Evolutionary conservation across 2,888 invertebrate genomes (phyloP), one percentile per base, ranked within the genome.

Genomic region (Nipponacmea schrenckii): DNA sequence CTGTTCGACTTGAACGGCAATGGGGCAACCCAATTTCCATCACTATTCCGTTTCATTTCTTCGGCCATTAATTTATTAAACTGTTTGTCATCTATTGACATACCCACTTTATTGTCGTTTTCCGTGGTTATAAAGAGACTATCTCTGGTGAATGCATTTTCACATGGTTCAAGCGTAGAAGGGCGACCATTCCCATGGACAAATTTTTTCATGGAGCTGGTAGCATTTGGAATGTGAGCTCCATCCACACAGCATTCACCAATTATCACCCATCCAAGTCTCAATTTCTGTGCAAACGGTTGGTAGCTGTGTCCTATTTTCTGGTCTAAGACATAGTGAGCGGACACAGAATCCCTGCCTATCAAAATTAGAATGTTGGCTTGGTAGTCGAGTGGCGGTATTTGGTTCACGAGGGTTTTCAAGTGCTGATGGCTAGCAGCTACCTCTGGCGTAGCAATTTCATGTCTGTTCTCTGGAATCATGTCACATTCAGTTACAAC

Each of bases 371-470:
- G 64, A 39, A 64, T 64, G 26, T 64, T 39, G n/a, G 31, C 45
- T 17, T 27, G 17, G 20, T 45, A 17, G 17, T 64, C n/a, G n/a
- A 14, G n/a, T n/a, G n/a, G n/a, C n/a, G n/a, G n/a, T n/a, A n/a
- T n/a, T n/a, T n/a, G n/a, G n/a, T n/a, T n/a, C 26, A 31, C 24
- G n/a, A 64, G 20, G 31, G 45, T 12, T 10, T 12, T 5, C 7
- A 77, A 48, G 63, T 77, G 75, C 0, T 12, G 27, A 39, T 75
- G 70, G 24, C 62, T 44, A n/a, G 12, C 4, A n/a, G 75, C 76
- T 39, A 74, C 64, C 24, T 76, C 56, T 17, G 73, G 73, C 2
- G 75, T 78, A 4, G 75, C 73, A 7, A 79, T 76, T 5, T 78
- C 71, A 17, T 69, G 62, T 14, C 71, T 62, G 12, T 65, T 50